Evolutionary conservation across 2,797 vertebrate species (phyloP).

Genomic region (Acomys russatus): DNA sequence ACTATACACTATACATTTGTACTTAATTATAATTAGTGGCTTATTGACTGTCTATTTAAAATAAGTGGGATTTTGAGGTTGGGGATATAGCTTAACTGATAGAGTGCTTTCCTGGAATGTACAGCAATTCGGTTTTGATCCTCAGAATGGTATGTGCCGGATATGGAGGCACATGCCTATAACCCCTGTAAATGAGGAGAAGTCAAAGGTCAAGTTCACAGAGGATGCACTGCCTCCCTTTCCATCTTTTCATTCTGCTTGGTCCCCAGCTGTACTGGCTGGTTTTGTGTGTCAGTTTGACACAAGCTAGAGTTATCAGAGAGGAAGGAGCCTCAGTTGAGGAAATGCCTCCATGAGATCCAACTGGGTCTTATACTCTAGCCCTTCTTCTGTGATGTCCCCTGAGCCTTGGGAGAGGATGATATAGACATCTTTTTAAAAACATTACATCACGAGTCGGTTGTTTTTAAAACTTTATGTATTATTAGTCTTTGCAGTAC

Average conservation of each 20-base stretch:
- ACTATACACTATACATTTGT: neutral
- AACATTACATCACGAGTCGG: neutral
- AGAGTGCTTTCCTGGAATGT: neutral
- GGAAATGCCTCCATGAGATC: too few relatives aligned
- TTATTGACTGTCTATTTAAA: slow-evolving; percentile 37
- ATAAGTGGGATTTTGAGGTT: neutral
- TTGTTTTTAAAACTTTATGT: neutral
- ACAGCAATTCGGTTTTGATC: neutral
- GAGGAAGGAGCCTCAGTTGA: too few relatives aligned
- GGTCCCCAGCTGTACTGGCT: too few relatives aligned
- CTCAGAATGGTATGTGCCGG: neutral
- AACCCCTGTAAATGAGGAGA: neutral
- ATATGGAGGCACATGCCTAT: neutral
- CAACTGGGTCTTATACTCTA: too few relatives aligned
- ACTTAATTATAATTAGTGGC: neutral
- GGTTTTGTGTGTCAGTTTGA: too few relatives aligned
- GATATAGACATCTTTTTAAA: neutral
- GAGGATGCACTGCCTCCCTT: neutral
- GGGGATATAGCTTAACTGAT: neutral
- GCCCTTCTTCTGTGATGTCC: too few relatives aligned
- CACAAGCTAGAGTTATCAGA: too few relatives aligned
- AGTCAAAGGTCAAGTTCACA: neutral
- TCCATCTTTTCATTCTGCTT: too few relatives aligned
- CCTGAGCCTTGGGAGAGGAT: neutral
- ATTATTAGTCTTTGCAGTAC: neutral